These are phyloP conservation scores for Pseudochirops cupreus DNA, from an alignment of 2,797 vertebrate genomes.

Conservation along the genomic window DNA sequence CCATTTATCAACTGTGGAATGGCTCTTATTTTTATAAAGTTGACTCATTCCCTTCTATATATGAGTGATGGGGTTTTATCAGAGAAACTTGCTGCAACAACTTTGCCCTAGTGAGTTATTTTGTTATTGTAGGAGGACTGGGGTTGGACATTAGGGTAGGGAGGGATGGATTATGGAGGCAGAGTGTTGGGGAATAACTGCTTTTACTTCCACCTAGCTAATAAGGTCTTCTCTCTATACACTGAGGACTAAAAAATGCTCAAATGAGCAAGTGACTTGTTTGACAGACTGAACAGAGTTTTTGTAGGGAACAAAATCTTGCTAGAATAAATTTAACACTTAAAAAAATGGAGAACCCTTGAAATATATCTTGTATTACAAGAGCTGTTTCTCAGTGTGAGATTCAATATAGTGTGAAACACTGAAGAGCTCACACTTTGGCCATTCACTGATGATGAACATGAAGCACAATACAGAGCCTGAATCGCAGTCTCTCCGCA, in stretches of 20 bases:
- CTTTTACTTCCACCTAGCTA: conserved; percentile 19
- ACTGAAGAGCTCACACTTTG: conserved; percentile 64
- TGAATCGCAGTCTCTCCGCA: conserved; percentile 59
- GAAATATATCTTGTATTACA: conserved; percentile 69
- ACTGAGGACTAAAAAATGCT: conserved; percentile 17
- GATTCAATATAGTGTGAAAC: conserved; percentile 69
- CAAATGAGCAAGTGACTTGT: conserved; percentile 51
- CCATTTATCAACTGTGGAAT: no score
- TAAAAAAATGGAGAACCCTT: conserved; percentile 72
- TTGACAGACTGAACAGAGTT: conserved; percentile 61
- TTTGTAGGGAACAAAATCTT: conserved; percentile 42
- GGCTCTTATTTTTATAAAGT: no score
- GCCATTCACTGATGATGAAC: conserved; percentile 43
- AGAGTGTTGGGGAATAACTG: neutral
- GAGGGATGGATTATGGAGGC: conserved; percentile 21
- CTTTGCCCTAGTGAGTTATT: no score
- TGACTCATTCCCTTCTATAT: no score
- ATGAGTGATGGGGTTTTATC: no score
- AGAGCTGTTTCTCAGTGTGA: conserved; percentile 72
- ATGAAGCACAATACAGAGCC: conserved; percentile 22
- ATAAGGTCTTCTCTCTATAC: conserved; percentile 50
- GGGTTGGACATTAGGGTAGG: neutral
- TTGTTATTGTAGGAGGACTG: neutral
- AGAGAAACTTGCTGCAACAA: no score
- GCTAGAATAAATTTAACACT: conserved; percentile 71